These are phyloP conservation scores for Hirundo rustica DNA, from an alignment of 2,797 vertebrate species.

Conservation along the genomic window DNA sequence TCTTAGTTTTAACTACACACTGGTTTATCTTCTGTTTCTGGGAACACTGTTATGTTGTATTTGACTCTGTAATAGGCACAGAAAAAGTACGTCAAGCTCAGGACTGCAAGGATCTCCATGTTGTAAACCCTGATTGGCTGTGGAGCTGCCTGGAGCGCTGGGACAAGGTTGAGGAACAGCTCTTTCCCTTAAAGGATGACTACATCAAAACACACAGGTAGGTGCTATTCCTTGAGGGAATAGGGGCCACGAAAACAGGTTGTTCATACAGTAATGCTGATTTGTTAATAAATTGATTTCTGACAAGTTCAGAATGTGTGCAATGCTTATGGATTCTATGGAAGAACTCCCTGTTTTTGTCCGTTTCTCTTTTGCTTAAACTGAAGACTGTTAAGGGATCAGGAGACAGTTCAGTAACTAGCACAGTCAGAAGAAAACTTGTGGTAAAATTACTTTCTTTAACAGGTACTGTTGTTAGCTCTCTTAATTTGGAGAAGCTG, in stretches of 20 bases:
- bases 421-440: not conserved
- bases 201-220: conserved; percentile 85
- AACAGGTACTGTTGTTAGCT: not conserved
- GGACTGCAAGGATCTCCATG: conserved; percentile 86
- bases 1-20: not conserved
- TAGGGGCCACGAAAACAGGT: not conserved
- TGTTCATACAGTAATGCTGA: not conserved
- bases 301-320: not conserved
- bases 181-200: conserved; percentile 92
- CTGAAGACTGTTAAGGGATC: not conserved
- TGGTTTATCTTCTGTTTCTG: not conserved
- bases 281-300: not conserved
- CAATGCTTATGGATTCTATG: not conserved
- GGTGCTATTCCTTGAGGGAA: not conserved
- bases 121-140: conserved; percentile 96
- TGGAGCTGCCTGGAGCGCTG: conserved; percentile 98
- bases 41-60: not conserved
- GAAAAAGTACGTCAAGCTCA: conserved; percentile 96
- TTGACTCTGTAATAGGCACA: conserved; percentile 80
- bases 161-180: conserved; percentile 93
- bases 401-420: not conserved
- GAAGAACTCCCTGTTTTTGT: not conserved
- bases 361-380: not conserved
- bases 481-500: not conserved
- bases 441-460: not conserved